Evolutionary conservation across 2,113 vertebrate genomes (phyloP).

Genomic region (Trachemys scripta): DNA sequence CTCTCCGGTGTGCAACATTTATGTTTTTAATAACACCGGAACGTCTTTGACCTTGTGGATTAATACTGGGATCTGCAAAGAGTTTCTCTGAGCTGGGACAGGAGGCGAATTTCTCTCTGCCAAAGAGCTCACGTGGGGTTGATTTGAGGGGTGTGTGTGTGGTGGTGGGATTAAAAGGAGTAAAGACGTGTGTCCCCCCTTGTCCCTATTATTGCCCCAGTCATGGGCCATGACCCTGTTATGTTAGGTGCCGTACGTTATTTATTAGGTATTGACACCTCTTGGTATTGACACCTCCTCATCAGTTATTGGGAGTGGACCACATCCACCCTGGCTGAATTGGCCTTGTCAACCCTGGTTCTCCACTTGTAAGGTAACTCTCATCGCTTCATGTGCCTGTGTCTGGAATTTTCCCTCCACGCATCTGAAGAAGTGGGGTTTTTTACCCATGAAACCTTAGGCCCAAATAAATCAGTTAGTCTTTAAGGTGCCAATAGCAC

Average conservation of each 20-base stretch:
- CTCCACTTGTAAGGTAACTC: no score
- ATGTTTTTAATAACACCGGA: slow-evolving; percentile 79
- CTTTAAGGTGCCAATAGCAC: no score
- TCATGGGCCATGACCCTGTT: neutral
- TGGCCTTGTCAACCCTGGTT: no score
- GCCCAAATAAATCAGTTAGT: no score
- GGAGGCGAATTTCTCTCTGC: neutral
- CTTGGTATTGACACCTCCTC: no score
- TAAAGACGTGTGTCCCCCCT: neutral
- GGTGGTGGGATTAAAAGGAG: neutral
- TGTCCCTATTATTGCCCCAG: neutral
- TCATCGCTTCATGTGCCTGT: no score
- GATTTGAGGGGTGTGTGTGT: neutral
- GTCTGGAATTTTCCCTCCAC: no score
- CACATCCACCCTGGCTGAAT: no score
- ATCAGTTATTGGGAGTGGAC: no score
- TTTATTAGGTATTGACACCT: neutral
- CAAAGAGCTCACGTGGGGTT: neutral
- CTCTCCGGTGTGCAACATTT: slow-evolving; percentile 78
- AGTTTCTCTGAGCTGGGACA: neutral
- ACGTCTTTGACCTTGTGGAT: slow-evolving; percentile 82
- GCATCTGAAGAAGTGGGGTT: no score
- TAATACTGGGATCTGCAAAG: slow-evolving; percentile 67
- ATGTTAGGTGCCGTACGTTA: neutral
- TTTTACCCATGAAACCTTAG: no score